phyloP scores from a whole-genome alignment of 2,797 vertebrate genomes.

The Spinus pinus region DNA sequence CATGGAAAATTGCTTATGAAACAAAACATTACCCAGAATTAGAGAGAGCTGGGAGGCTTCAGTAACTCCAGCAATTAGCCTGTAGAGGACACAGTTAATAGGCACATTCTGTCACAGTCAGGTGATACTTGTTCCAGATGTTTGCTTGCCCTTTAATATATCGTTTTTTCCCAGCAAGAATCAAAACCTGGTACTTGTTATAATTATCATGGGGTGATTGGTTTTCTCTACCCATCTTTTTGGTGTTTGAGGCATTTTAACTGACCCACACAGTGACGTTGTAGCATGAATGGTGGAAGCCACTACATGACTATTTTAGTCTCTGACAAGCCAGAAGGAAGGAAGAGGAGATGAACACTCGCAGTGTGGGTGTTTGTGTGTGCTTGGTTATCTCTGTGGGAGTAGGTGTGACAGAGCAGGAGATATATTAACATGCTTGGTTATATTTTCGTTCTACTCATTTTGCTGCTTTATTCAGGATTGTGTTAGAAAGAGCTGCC shows the following conservation, averaged over 20 bases:
- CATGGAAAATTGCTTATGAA: slow-evolving; percentile 8
- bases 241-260: neutral
- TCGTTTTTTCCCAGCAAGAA: neutral
- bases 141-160: neutral
- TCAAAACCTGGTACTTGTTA: neutral
- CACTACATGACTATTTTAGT: neutral
- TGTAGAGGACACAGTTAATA: neutral
- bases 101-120: slow-evolving; percentile 2
- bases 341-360: neutral
- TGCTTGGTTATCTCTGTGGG: neutral
- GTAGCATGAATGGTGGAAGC: neutral
- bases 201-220: neutral
- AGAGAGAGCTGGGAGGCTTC: slow-evolving; percentile 15
- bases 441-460: neutral
- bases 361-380: neutral
- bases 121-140: slow-evolving; percentile 7
- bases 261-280: neutral
- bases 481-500: neutral
- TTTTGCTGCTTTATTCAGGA: neutral
- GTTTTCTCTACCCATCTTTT: neutral
- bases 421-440: neutral
- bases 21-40: slow-evolving; percentile 1
- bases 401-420: neutral
- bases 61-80: slow-evolving; percentile 28
- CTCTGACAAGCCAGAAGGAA: neutral